These are phyloP conservation scores for Amia ocellicauda DNA, from an alignment of 2,113 vertebrate genomes.

Conservation along the genomic window DNA sequence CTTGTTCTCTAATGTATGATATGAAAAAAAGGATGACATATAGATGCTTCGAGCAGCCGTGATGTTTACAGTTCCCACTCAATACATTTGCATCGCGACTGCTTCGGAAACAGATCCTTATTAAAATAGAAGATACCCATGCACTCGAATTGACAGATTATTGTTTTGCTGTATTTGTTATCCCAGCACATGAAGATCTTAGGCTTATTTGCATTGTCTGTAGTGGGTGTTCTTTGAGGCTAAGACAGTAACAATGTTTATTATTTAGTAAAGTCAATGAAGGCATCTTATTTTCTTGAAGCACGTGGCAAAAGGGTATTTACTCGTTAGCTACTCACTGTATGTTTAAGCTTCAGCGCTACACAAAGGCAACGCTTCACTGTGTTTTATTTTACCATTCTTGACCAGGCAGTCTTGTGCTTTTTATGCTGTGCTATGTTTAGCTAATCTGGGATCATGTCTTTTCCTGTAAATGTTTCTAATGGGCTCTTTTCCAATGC, in stretches of 20 bases:
- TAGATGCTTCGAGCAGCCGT: constrained; percentile 38
- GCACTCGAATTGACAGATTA: constrained; percentile 37
- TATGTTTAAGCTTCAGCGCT: too few relatives aligned
- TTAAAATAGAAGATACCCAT: constrained; percentile 40
- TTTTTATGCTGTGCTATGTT: constrained; percentile 12
- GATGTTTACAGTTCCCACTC: constrained; percentile 57
- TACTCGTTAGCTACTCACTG: too few relatives aligned
- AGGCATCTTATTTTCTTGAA: too few relatives aligned
- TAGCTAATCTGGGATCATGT: constrained; percentile 18
- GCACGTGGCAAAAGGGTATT: too few relatives aligned
- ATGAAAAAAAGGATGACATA: constrained; percentile 52
- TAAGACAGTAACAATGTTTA: too few relatives aligned
- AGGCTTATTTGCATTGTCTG: too few relatives aligned
- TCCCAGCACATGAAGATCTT: constrained; percentile 14
- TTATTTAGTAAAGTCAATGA: too few relatives aligned
- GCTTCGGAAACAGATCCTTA: constrained; percentile 55
- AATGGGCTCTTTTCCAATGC: constrained; percentile 21
- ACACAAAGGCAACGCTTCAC: too few relatives aligned
- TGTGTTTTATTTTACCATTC: background rate
- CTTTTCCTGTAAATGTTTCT: constrained; percentile 19
- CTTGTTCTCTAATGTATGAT: constrained; percentile 53
- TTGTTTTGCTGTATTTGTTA: constrained; percentile 52
- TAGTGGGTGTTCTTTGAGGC: too few relatives aligned
- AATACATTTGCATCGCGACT: constrained; percentile 44
- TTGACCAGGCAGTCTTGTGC: background rate